Base-by-base conservation (phyloP, 2,888 invertebrate species). In the Cerastis rubricosa region DNA sequence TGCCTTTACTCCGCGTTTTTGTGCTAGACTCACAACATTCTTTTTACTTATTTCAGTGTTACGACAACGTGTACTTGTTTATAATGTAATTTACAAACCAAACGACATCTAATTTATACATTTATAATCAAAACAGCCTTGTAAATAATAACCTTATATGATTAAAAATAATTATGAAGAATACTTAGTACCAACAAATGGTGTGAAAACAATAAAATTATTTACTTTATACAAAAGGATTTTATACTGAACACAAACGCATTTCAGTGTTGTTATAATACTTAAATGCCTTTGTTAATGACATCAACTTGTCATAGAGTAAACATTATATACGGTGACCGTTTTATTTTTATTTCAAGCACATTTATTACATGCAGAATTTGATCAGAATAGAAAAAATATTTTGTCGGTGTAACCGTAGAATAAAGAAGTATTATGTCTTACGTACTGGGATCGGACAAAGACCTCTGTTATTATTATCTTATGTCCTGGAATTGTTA, bases 121-220 rank as follows among this genome's bases (percentile, higher is more conserved):
- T 78, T 77, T 63, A 70, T 47, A 77, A 63, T 70, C 76, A 71
- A 78, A 77, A 77, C 76, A 47, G 25, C 45, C 14, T 40, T 17
- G 35, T 63, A 63, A 77, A 76, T 78, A 63, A 70, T 54, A 54
- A 22, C 12, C 61, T 69, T 47, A 63, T 40, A 40, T 47, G 6
- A 17, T 25, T 25, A 51, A 51, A n/a, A 76, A 2, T 17, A 49
- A 35, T 77, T n/a, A 69, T 35, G 0, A 17, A 69, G 49, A 69
- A 77, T 45, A 51, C 2, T 45, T 8, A 45, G 40, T 64, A 17
- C 35, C 17, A 35, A n/a, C 17, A 40, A 8, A 12, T 14, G 49
- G 8, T 1, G 6, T 47, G 45, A 25, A 22, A 59, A 76, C 47
- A 29, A 49, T 59, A n/a, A 57, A 51, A 49, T 12, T 22, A 22